These are phyloP conservation scores for Pica pica DNA, from an alignment of 2,113 vertebrate genomes.

Conservation along the genomic window DNA sequence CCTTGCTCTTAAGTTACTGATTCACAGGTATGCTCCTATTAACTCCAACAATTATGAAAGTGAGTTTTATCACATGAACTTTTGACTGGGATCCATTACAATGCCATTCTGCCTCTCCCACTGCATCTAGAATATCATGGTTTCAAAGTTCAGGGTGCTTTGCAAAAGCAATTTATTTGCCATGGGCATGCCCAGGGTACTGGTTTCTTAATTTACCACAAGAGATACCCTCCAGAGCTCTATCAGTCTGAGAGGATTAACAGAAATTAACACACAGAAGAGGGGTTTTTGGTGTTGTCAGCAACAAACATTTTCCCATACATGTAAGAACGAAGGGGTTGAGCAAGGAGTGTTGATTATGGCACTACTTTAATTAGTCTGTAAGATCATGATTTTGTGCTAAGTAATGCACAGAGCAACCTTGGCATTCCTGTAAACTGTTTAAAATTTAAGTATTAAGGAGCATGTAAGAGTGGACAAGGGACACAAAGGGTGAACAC, in stretches of 20 bases:
- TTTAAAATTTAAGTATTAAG: background rate
- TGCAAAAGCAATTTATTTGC: slow-evolving; percentile 2
- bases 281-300: background rate
- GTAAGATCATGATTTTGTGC: background rate
- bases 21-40: background rate
- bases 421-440: background rate
- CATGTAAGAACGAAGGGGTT: background rate
- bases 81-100: slow-evolving; percentile 54
- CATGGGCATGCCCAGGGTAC: background rate
- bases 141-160: slow-evolving; percentile 46
- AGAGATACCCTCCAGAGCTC: background rate
- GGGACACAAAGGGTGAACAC: background rate
- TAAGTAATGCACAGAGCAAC: background rate
- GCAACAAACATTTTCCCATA: background rate
- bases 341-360: background rate
- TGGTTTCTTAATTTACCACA: background rate
- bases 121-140: background rate
- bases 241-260: background rate
- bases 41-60: slow-evolving; percentile 32
- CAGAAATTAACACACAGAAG: background rate
- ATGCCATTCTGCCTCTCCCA: background rate
- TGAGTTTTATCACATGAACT: slow-evolving; percentile 16
- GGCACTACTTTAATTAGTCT: background rate
- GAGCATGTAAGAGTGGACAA: background rate
- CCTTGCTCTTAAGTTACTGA: background rate